These are phyloP conservation scores for Phalera bucephala DNA, from an alignment of 2,888 invertebrate genomes.

Conservation along the genomic window DNA sequence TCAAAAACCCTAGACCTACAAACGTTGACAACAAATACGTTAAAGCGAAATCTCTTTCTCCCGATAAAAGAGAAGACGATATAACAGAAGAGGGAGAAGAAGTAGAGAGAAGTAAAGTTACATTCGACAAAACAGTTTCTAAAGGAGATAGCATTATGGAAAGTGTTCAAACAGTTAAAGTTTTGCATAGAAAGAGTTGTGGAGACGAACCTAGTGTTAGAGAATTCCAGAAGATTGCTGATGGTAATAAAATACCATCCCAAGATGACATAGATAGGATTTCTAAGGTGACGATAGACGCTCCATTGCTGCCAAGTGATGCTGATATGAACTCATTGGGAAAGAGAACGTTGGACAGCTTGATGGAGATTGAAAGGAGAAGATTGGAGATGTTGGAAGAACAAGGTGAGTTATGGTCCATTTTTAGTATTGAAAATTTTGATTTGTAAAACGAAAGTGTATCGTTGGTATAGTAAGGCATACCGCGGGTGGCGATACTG, in stretches of 20 bases:
- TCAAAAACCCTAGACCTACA: slow-evolving; percentile 63
- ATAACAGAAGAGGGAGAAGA: slow-evolving; percentile 55
- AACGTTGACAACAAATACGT: slow-evolving; percentile 68
- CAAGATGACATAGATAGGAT: slow-evolving; percentile 94
- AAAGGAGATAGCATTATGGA: slow-evolving; percentile 17
- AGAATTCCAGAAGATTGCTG: slow-evolving; percentile 61
- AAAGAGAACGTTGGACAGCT: slow-evolving; percentile 91
- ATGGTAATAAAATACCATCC: slow-evolving; percentile 84
- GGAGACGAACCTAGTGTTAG: slow-evolving; percentile 70
- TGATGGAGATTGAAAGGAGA: slow-evolving; percentile 95
- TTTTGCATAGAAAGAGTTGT: slow-evolving; percentile 72
- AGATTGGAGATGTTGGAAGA: slow-evolving; percentile 93
- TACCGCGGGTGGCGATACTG: too few species aligned
- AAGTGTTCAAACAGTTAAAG: slow-evolving; percentile 25
- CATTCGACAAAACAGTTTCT: slow-evolving; percentile 18
- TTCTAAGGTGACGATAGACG: slow-evolving; percentile 93
- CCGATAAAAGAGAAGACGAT: slow-evolving; percentile 59
- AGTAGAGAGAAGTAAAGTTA: slow-evolving; percentile 21
- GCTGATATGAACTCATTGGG: slow-evolving; percentile 87
- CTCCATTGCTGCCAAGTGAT: slow-evolving; percentile 88
- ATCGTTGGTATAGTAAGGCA: too few species aligned
- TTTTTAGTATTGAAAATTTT: background rate
- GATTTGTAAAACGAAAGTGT: too few species aligned
- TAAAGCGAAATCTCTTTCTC: slow-evolving; percentile 69
- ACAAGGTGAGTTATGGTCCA: slow-evolving; percentile 91